phyloP scores from a whole-genome alignment of 2,797 vertebrate genomes.

The Eurystomus glaucurus region DNA sequence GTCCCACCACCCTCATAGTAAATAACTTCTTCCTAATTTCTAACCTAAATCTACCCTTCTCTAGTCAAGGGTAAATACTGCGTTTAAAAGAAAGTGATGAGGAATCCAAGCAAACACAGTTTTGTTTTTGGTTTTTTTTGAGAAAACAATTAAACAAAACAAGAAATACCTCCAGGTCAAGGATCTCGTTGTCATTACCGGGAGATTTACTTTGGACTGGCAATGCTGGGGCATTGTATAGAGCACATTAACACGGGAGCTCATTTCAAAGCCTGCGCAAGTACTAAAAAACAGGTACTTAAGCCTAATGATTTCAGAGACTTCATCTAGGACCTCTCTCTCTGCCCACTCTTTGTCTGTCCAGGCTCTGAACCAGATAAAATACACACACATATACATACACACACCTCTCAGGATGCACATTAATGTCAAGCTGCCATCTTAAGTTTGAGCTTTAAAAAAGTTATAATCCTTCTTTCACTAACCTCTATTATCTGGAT shows the following conservation, averaged over 20 bases:
- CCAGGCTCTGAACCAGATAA: not conserved
- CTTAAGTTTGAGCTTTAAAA: not conserved
- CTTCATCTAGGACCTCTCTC: not conserved
- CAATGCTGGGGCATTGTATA: not conserved
- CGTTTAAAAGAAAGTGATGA: not conserved
- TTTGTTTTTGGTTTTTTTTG: not conserved
- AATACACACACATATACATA: not conserved
- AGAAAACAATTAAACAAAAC: not conserved
- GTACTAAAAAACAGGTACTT: not conserved
- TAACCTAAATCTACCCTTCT: too few relatives aligned
- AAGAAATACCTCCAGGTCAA: not conserved
- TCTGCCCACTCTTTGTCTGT: not conserved
- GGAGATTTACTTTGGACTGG: not conserved
- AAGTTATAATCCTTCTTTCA: not conserved
- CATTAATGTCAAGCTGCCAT: not conserved
- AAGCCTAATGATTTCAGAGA: not conserved
- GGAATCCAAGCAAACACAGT: not conserved
- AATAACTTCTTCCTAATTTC: too few relatives aligned
- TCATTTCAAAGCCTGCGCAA: not conserved
- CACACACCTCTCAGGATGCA: too few relatives aligned
- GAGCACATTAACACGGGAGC: accelerated
- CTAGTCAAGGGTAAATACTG: not conserved
- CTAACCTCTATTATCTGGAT: not conserved
- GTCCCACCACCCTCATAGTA: too few relatives aligned
- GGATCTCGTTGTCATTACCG: not conserved